Evolutionary conservation across 2,888 invertebrate genomes (phyloP).

Genomic region (Drosophila helvetica): DNA sequence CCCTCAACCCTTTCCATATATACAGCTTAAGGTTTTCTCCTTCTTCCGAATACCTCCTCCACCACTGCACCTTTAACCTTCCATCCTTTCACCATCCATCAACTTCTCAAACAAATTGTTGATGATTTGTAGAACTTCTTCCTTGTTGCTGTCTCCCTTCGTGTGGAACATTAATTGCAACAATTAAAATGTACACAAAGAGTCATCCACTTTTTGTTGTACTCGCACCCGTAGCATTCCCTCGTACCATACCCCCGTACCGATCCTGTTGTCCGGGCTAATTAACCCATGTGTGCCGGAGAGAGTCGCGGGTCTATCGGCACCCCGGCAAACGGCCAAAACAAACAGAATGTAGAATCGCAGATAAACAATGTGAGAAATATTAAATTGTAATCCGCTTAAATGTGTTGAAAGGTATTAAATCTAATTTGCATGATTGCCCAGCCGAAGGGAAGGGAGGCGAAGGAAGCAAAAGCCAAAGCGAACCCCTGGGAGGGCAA

Average conservation of each 20-base stretch:
- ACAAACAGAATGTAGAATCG: slow-evolving; percentile 44
- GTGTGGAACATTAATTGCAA: slow-evolving; percentile 63
- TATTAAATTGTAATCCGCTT: slow-evolving; percentile 83
- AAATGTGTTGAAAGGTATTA: slow-evolving; percentile 81
- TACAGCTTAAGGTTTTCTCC: neutral
- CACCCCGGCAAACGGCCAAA: slow-evolving; percentile 56
- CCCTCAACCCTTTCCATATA: no score
- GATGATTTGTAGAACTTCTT: slow-evolving; percentile 38
- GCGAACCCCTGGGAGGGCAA: slow-evolving; percentile 33
- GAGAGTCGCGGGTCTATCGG: slow-evolving; percentile 40
- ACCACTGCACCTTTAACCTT: neutral
- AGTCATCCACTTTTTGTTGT: slow-evolving; percentile 47
- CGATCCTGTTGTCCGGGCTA: slow-evolving; percentile 50
- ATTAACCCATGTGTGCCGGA: slow-evolving; percentile 63
- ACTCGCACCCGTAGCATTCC: neutral
- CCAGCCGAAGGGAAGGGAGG: slow-evolving; percentile 45
- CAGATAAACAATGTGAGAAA: slow-evolving; percentile 68
- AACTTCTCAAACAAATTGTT: slow-evolving; percentile 48
- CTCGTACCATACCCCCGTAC: neutral
- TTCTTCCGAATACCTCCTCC: no score
- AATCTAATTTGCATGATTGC: slow-evolving; percentile 82
- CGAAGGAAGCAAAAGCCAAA: slow-evolving; percentile 43
- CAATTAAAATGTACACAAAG: slow-evolving; percentile 71
- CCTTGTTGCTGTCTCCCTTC: slow-evolving; percentile 3
- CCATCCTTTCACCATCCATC: slow-evolving; percentile 8